phyloP scores from a whole-genome alignment of 2,113 vertebrate genomes.

The Zapus hudsonius region DNA sequence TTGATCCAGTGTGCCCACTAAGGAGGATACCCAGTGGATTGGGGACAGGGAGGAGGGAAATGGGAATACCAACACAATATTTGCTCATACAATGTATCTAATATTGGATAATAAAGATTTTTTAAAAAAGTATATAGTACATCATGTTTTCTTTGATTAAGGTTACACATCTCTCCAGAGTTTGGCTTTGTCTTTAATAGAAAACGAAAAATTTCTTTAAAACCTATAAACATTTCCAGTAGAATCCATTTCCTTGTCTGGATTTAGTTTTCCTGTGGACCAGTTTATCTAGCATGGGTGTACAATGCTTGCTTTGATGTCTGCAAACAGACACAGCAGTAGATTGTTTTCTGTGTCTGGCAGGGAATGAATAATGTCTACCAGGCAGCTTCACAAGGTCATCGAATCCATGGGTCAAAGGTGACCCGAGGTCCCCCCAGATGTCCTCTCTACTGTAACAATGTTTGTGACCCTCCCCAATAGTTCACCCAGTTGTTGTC shows the following conservation, averaged over 20 bases:
- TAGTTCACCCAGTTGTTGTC: not conserved
- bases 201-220: conserved; percentile 33
- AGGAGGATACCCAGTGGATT: no score
- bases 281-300: not conserved
- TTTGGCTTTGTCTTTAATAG: conserved; percentile 30
- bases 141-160: conserved; percentile 22
- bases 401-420: not conserved
- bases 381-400: not conserved
- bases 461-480: not conserved
- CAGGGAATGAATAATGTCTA: not conserved
- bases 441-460: not conserved
- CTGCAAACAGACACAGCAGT: not conserved
- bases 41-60: no score
- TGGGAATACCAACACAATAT: no score
- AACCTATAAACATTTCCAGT: not conserved
- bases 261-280: conserved; percentile 27
- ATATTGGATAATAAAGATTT: no score
- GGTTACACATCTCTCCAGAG: not conserved
- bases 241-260: conserved; percentile 52
- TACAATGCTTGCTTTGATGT: conserved; percentile 34
- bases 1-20: no score
- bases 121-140: no score
- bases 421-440: not conserved
- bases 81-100: no score
- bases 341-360: not conserved